Evolutionary conservation across 30 jellyfish, hydroid and myxozoan species (phyloP).

Genomic region (Pelagia noctiluca): DNA sequence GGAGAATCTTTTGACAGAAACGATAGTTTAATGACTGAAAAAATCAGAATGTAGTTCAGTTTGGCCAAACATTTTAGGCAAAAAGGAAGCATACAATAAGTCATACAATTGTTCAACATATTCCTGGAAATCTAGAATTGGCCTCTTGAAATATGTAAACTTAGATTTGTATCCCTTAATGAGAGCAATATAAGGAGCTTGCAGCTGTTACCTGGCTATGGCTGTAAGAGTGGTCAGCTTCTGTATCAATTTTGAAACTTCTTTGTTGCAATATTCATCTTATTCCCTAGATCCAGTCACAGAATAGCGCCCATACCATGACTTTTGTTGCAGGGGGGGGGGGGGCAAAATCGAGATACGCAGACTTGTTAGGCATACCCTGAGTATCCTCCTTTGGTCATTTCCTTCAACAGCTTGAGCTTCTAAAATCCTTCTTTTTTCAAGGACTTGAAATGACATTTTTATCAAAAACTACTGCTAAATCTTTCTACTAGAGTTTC

Average conservation of each 20-base stretch:
- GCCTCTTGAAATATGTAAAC: slow-evolving; percentile 19
- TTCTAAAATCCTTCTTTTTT: no score
- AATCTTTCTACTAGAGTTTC: no score
- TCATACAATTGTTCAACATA: not conserved
- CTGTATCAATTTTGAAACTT: not conserved
- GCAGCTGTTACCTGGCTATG: slow-evolving; percentile 11
- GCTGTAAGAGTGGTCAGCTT: not conserved
- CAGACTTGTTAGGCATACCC: no score
- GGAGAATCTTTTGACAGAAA: not conserved
- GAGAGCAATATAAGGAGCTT: slow-evolving; percentile 14
- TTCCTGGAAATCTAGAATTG: slow-evolving; percentile 5
- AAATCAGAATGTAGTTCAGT: not conserved
- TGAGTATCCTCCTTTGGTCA: no score
- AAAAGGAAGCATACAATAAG: slow-evolving; percentile 1
- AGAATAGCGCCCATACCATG: no score
- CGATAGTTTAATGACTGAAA: not conserved
- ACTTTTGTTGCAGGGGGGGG: no score
- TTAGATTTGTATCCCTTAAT: slow-evolving; percentile 33
- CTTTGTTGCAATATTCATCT: slow-evolving; percentile 1
- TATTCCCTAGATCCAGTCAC: not conserved
- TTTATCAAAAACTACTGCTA: no score
- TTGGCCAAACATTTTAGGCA: slow-evolving; percentile 24
- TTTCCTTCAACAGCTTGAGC: no score
- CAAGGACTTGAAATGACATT: no score
- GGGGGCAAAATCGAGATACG: no score